A percentile compares a stretch with the other conserved stretches of the same genome.
Conservation (phyloP, 2,797 vertebrate genomes). For the Eulemur rubriventer region DNA sequence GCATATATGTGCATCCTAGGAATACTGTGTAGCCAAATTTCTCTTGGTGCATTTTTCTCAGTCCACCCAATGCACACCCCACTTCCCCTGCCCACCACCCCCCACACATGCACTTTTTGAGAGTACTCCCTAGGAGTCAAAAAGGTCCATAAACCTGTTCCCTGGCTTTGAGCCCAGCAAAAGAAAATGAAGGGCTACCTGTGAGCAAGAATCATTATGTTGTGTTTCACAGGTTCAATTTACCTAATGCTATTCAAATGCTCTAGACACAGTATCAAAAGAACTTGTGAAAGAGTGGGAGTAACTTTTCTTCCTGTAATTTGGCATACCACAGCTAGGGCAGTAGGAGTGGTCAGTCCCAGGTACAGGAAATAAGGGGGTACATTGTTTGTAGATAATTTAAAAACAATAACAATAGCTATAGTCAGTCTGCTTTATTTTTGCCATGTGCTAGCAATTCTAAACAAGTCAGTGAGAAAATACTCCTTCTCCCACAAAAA, state of each 20-base stretch:
- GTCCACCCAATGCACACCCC: not conserved
- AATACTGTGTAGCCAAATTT: not conserved
- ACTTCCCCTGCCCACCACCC: not conserved
- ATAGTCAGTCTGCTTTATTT: not conserved
- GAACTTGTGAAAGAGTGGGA: not conserved
- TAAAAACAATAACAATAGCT: not conserved
- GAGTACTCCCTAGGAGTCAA: not conserved
- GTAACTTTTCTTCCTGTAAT: slow-evolving; percentile 26
- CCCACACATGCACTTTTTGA: not conserved
- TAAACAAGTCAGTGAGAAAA: slow-evolving; percentile 9
- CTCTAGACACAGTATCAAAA: slow-evolving; percentile 22
- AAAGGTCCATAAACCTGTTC: not conserved
- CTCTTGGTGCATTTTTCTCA: not conserved
- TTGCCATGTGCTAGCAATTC: not conserved
- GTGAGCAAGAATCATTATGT: not conserved
- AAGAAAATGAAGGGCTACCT: slow-evolving; percentile 29
- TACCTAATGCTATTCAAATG: slow-evolving; percentile 11
- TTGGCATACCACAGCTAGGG: not conserved
- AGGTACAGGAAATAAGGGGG: not conserved
- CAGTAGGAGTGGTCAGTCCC: not conserved
- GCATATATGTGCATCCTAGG: not conserved
- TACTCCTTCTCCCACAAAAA: not conserved
- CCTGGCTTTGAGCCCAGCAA: slow-evolving; percentile 39
- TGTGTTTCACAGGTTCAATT: slow-evolving; percentile 22
- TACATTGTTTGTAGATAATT: not conserved